Evolutionary conservation across 2,888 invertebrate species (phyloP), one percentile per base, ranked within the genome.

Genomic region (Thalpophila matura): DNA sequence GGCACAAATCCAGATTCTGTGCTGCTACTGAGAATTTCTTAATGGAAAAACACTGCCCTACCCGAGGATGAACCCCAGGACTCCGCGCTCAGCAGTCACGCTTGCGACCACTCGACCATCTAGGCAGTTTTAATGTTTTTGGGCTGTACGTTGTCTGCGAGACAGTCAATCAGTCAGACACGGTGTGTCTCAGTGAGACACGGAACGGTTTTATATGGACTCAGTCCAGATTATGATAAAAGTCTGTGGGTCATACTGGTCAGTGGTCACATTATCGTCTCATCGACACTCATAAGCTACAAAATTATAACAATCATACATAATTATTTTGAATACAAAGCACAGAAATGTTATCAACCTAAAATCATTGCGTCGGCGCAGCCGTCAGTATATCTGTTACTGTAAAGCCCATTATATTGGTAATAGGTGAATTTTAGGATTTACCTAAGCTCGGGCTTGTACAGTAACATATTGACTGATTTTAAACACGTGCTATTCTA

Each of bases 401-500:
- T n/a, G n/a, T n/a, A n/a, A n/a, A n/a, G n/a, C n/a, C n/a, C n/a
- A n/a, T n/a, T n/a, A n/a, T n/a, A n/a, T n/a, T n/a, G n/a, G n/a
- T n/a, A n/a, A n/a, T n/a, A n/a, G n/a, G n/a, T n/a, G n/a, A n/a
- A n/a, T n/a, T n/a, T n/a, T n/a, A n/a, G n/a, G n/a, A n/a, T n/a
- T n/a, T n/a, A n/a, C n/a, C n/a, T n/a, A n/a, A n/a, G n/a, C n/a
- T n/a, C n/a, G n/a, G n/a, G n/a, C n/a, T n/a, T n/a, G n/a, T n/a
- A n/a, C n/a, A n/a, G n/a, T n/a, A n/a, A 24, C 24, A 5, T 24
- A 24, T 26, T 4, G 3, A 22, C 2, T 29, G 55, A 49, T 40
- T 54, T 72, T 26, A 55, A 38, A 14, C 72, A 72, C 65, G 33
- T 72, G 50, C 14, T 65, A 57, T 29, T 46, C 7, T 38, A 12